Conservation (phyloP, 2,888 invertebrate genomes). For the Rosalia funebris region DNA sequence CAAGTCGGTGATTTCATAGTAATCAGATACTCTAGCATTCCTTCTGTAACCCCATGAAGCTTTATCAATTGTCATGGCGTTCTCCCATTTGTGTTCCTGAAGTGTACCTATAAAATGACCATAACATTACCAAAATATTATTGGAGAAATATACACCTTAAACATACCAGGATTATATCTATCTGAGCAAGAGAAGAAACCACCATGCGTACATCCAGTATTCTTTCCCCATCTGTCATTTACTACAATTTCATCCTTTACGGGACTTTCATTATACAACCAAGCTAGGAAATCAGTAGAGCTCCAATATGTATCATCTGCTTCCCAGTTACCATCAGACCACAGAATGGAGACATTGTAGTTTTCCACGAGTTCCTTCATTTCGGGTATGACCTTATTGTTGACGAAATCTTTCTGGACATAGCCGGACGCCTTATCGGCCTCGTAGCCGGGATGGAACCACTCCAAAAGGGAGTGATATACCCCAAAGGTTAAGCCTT, state of each 20-base stretch:
- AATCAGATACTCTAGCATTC: slow-evolving; percentile 75
- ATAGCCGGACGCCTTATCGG: slow-evolving; percentile 75
- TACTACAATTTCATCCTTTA: slow-evolving; percentile 86
- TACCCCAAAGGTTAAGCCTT: slow-evolving; percentile 78
- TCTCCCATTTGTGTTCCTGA: slow-evolving; percentile 91
- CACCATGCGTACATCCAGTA: slow-evolving; percentile 86
- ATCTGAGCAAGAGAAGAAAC: slow-evolving; percentile 86
- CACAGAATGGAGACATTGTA: slow-evolving; percentile 85
- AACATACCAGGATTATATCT: slow-evolving; percentile 81
- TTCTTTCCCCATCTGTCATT: slow-evolving; percentile 95
- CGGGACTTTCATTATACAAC: slow-evolving; percentile 94
- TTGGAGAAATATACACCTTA: not conserved
- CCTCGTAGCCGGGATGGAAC: slow-evolving; percentile 83
- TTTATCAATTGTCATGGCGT: slow-evolving; percentile 90
- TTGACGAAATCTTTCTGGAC: slow-evolving; percentile 73
- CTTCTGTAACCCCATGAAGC: slow-evolving; percentile 88
- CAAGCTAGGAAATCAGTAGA: slow-evolving; percentile 87
- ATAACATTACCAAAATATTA: not conserved
- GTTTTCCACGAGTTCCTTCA: slow-evolving; percentile 77
- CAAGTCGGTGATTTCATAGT: slow-evolving; percentile 74
- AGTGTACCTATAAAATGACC: slow-evolving; percentile 65
- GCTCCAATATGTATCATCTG: slow-evolving; percentile 83
- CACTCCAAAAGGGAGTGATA: slow-evolving; percentile 91
- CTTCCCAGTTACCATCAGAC: slow-evolving; percentile 97
- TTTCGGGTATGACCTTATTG: slow-evolving; percentile 80